phyloP scores from a whole-genome alignment of 2,113 vertebrate genomes.

The Pelecanus crispus region DNA sequence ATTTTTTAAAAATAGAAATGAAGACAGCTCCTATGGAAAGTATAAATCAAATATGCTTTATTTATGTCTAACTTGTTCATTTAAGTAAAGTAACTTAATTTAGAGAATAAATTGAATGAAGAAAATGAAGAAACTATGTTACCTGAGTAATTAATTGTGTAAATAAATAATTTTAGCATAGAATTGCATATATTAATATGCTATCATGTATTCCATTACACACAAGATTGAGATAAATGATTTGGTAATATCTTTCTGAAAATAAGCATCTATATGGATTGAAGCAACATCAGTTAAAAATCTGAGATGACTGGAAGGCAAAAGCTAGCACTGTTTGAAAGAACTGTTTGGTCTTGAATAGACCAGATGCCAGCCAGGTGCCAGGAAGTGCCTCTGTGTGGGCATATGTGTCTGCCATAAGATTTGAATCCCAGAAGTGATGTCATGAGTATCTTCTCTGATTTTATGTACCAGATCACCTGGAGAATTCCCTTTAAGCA shows the following conservation, averaged over 20 bases:
- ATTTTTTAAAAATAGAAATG: not conserved
- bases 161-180: constrained; percentile 6
- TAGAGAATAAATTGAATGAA: not conserved
- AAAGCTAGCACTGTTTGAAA: not conserved
- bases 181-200: not conserved
- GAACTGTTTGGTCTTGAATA: not conserved
- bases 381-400: not conserved
- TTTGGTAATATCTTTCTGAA: not conserved
- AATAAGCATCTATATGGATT: not conserved
- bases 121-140: not conserved
- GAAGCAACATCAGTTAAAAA: not conserved
- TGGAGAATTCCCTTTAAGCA: not conserved
- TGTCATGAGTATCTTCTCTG: not conserved
- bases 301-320: not conserved
- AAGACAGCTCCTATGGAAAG: not conserved
- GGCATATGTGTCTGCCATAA: not conserved
- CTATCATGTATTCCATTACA: not conserved
- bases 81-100: not conserved
- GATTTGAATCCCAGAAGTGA: not conserved
- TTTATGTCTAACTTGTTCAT: not conserved
- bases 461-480: not conserved
- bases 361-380: not conserved
- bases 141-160: not conserved
- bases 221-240: not conserved
- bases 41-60: not conserved